These are phyloP conservation scores for Leguminivora glycinivorella DNA, from an alignment of 1,140 invertebrate genomes.

Conservation along the genomic window DNA sequence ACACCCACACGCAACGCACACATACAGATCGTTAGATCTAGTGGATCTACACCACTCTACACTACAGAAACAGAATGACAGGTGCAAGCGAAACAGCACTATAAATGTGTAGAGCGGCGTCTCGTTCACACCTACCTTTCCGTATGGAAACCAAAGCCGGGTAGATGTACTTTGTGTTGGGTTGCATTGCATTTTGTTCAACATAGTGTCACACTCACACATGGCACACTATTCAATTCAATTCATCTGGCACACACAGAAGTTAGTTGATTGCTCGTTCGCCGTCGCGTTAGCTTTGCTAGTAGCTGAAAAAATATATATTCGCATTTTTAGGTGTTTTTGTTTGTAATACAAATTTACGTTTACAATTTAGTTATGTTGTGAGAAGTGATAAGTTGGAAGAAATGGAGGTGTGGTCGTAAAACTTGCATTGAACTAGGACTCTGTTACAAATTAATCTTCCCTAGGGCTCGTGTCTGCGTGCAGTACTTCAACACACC, in stretches of 20 bases:
- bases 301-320: neutral
- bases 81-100: too few species aligned
- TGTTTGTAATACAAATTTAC: neutral
- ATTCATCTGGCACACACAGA: neutral
- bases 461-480: conserved; percentile 8
- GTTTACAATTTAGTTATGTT: neutral
- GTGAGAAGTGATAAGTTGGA: conserved; percentile 8
- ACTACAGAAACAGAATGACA: too few species aligned
- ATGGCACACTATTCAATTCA: neutral
- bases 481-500: neutral
- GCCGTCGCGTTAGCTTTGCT: neutral
- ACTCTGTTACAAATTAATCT: conserved; percentile 19
- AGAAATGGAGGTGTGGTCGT: conserved; percentile 24
- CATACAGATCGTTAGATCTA: too few species aligned
- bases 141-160: too few species aligned
- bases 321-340: conserved; percentile 2
- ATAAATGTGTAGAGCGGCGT: too few species aligned
- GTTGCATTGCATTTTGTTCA: neutral
- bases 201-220: neutral
- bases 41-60: neutral
- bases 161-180: neutral
- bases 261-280: neutral
- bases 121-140: neutral
- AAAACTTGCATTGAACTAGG: conserved; percentile 18
- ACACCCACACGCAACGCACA: neutral